Evolutionary conservation across 2,888 invertebrate genomes (phyloP), one percentile per base, ranked within the genome.

Genomic region (Selenia dentaria): DNA sequence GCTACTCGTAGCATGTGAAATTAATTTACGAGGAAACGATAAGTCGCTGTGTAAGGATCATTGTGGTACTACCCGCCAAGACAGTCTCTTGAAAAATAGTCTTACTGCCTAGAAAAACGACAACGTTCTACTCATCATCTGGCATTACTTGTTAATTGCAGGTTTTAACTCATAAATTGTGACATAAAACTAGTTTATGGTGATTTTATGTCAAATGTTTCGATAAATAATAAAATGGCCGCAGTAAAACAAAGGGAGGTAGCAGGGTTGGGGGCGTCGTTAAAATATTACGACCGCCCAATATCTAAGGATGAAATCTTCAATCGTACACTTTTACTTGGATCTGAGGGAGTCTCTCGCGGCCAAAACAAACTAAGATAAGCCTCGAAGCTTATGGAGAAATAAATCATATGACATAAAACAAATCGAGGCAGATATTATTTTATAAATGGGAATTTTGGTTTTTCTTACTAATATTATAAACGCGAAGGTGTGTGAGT

Each of bases 241-340:
- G 74, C 74, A 84, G 78, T 84, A 84, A 86, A 87, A 84, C 79
- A 83, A 79, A 79, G 80, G n/a, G 75, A 84, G 75, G 71, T 65
- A 70, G 64, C 69, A 65, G 74, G 80, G 74, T 73, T 62, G 72
- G 73, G 34, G 70, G 67, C 64, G 69, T 83, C 84, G 86, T 86
- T 88, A 88, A 88, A 87, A 81, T 88, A 86, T 89, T 87, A 89
- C 86, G 88, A 84, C 71, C 81, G 80, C 67, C 81, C 84, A 73
- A 86, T 86, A 88, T 86, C 85, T 72, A 57, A 64, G 80, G 79
- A 83, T 77, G 78, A 83, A 81, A 88, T 87, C 86, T 85, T 86
- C 85, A 85, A 86, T 86, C 86, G 79, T 66, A 64, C 60, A 75
- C 70, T 78, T 79, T 80, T 77, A 79, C 77, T 77, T 76, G 66